Evolutionary conservation across 2,888 invertebrate species (phyloP), one percentile per base, ranked within the genome.

Genomic region (Brenthis ino): DNA sequence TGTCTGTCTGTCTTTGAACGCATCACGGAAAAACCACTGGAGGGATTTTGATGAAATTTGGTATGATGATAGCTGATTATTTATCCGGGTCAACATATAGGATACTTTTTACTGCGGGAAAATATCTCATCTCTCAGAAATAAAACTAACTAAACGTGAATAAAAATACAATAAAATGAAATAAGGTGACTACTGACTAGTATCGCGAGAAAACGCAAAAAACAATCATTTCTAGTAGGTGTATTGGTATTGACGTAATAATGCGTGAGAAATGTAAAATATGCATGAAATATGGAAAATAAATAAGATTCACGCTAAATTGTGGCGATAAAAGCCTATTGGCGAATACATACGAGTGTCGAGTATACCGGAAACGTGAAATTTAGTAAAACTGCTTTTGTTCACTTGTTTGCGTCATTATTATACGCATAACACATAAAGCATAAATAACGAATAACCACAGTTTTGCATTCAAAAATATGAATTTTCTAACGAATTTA

Each of bases 401-500:
- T 72, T 70, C 65, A 69, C 64, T 79, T 77, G 77, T 76, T 79
- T 79, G 74, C 80, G 79, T 80, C 77, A 83, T 82, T 79, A 77
- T 75, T 77, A 79, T 80, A 80, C 72, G 76, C 74, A 67, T 72
- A 76, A 73, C 74, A 11, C 37, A 43, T 11, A 37, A 43, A 43
- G 11, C 37, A 43, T 43, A 8, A 43, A 43, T 43, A 43, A 43
- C 8, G 8, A 43, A 3, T 8, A 74, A 79, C 74, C 74, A 77
- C 71, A 75, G 43, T 80, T 82, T 80, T 73, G 76, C 78, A 77
- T 81, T 77, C 79, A 80, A 82, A 80, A 79, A 76, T 75, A 77
- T 72, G 77, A 72, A 72, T 75, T 61, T 70, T 74, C 64, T 11
- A 20, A 48, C 37, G 54, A 20, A 50, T 24, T 55, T 55, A n/a